Evolutionary conservation across 2,888 invertebrate species (phyloP).

Genomic region (Atethmia centrago): DNA sequence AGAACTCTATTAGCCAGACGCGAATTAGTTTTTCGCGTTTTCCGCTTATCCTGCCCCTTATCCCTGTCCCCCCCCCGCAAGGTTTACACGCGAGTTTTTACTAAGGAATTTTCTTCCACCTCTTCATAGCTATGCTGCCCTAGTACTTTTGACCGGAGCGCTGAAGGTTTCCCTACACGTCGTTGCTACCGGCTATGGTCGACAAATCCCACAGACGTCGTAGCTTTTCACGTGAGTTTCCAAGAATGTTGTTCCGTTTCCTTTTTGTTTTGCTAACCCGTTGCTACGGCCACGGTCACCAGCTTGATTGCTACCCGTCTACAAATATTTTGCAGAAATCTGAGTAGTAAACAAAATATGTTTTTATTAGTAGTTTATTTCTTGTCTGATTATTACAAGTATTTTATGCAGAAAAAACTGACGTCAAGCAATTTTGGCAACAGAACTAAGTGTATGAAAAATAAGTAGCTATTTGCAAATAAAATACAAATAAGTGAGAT

Average conservation of each 20-base stretch:
- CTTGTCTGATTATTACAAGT: neutral
- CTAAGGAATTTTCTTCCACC: constrained; percentile 45
- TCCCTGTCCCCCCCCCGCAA: constrained; percentile 18
- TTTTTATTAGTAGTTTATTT: neutral
- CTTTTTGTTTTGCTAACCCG: neutral
- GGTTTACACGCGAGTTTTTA: constrained; percentile 42
- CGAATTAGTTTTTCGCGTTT: constrained; percentile 84
- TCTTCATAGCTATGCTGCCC: constrained; percentile 22
- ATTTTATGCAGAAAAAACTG: neutral
- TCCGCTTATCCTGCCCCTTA: constrained; percentile 74
- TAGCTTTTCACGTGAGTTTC: neutral
- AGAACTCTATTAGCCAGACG: constrained; percentile 82
- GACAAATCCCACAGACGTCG: neutral
- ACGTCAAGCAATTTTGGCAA: neutral
- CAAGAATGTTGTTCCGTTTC: neutral
- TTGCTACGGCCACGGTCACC: neutral
- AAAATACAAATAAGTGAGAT: neutral
- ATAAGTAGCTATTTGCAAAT: neutral
- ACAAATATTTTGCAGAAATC: neutral
- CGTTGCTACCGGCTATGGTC: constrained; percentile 3
- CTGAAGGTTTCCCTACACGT: constrained; percentile 17
- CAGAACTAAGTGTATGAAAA: neutral
- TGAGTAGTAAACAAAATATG: neutral
- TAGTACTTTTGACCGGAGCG: neutral
- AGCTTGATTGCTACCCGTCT: neutral